phyloP scores from a whole-genome alignment of 23 tunicate genomes.

The Aplidium turbinatum region DNA sequence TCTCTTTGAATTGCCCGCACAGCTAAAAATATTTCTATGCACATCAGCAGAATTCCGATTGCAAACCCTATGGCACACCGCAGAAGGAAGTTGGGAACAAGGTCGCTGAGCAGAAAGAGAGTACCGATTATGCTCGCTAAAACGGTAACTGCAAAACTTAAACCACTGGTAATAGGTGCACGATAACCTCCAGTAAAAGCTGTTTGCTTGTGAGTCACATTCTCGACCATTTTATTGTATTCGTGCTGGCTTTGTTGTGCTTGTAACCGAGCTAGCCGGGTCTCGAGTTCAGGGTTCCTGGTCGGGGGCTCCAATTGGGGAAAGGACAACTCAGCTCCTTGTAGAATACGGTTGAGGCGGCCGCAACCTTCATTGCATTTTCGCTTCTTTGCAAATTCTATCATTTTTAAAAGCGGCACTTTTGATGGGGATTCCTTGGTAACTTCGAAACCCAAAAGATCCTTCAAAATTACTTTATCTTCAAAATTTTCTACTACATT shows the following conservation, averaged over 20 bases:
- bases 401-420: no score
- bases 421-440: no score
- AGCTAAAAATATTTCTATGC: conserved; percentile 78
- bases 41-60: conserved; percentile 63
- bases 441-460: no score
- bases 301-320: no score
- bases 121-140: conserved; percentile 73
- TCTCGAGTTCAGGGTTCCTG: no score
- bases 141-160: conserved; percentile 81
- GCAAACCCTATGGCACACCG: conserved; percentile 74
- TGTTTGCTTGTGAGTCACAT: conserved; percentile 10
- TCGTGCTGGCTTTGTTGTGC: conserved; percentile 46
- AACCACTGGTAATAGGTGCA: conserved; percentile 52
- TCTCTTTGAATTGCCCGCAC: conserved; percentile 56
- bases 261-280: no score
- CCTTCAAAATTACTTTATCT: no score
- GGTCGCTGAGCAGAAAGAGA: conserved; percentile 27
- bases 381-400: no score
- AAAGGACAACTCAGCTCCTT: no score
- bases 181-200: not conserved
- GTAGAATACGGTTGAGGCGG: no score
- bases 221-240: conserved; percentile 87
- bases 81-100: conserved; percentile 52
- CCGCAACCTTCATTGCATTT: no score
- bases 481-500: no score